A percentile compares a stretch with the other conserved stretches of the same genome.
These are phyloP conservation scores for Andrena marginata DNA, from an alignment of 2,888 invertebrate genomes.

Conservation along the genomic window DNA sequence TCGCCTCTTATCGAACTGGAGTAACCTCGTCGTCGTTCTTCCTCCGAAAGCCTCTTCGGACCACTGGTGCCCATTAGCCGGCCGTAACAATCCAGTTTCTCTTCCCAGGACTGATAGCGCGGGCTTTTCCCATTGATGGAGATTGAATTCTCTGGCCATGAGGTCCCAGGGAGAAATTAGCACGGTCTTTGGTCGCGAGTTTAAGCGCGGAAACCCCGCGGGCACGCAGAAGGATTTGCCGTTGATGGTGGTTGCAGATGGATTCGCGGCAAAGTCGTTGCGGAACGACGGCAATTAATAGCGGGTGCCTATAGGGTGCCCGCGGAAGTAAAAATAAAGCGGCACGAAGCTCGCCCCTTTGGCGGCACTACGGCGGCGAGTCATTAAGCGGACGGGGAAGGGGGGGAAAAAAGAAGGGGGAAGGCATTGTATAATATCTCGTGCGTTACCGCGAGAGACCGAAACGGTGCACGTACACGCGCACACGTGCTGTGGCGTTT, in stretches of 20 bases:
- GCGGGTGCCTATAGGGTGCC: conserved; percentile 83
- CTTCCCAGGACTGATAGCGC: not conserved
- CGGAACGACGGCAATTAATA: conserved; percentile 84
- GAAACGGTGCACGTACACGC: conserved; percentile 53
- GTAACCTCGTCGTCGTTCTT: not conserved
- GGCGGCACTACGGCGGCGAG: conserved; percentile 81
- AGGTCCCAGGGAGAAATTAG: conserved; percentile 60
- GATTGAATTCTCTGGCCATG: conserved; percentile 17
- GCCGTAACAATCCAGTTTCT: not conserved
- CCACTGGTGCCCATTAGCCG: not conserved
- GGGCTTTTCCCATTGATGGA: conserved; percentile 3
- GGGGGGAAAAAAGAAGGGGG: conserved; percentile 33
- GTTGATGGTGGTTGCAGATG: conserved; percentile 73
- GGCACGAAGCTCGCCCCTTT: conserved; percentile 80
- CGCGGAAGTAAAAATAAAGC: conserved; percentile 83
- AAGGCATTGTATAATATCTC: conserved; percentile 79
- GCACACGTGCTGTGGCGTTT: conserved; percentile 21
- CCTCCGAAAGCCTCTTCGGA: not conserved
- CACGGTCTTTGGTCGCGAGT: conserved; percentile 59
- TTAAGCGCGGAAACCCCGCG: conserved; percentile 73
- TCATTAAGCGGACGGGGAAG: conserved; percentile 77
- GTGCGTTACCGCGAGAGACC: conserved; percentile 76
- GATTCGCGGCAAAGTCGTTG: conserved; percentile 82
- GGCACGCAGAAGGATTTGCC: conserved; percentile 63
- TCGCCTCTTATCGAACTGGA: not conserved